phyloP scores from a whole-genome alignment of 1,140 invertebrate genomes.

The Aphelinus atriplicis region DNA sequence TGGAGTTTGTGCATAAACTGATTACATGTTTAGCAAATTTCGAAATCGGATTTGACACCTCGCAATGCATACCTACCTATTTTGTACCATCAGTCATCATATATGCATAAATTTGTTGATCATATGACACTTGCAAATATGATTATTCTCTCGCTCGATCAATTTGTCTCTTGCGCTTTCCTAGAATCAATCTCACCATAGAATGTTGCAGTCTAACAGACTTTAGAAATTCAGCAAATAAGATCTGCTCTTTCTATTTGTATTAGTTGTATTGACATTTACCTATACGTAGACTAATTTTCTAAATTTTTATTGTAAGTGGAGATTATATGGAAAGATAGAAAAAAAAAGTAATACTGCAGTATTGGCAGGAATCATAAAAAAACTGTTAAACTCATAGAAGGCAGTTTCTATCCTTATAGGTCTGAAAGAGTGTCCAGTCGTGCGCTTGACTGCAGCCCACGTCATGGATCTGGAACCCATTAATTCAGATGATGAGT shows the following conservation, averaged over 20 bases:
- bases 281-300: neutral
- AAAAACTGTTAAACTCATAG: constrained; percentile 59
- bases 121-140: neutral
- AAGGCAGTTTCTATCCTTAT: constrained; percentile 68
- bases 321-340: no score
- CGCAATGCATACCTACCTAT: no score
- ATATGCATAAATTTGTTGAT: no score
- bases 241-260: no score
- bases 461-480: constrained; percentile 20
- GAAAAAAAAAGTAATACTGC: constrained; percentile 40
- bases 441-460: constrained; percentile 23
- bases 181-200: neutral
- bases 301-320: constrained; percentile 14
- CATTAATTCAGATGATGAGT: constrained; percentile 37
- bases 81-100: no score
- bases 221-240: no score
- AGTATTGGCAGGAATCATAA: constrained; percentile 50
- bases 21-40: no score
- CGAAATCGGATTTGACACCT: no score
- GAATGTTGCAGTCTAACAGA: constrained; percentile 10
- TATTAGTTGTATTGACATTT: no score
- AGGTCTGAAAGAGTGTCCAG: constrained; percentile 54
- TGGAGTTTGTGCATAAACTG: no score
- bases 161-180: constrained; percentile 28
- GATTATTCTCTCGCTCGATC: constrained; percentile 34